Evolutionary conservation across 2,113 vertebrate species (phyloP), one percentile per base, ranked within the genome.

Genomic region (Herpetotheres cachinnans): DNA sequence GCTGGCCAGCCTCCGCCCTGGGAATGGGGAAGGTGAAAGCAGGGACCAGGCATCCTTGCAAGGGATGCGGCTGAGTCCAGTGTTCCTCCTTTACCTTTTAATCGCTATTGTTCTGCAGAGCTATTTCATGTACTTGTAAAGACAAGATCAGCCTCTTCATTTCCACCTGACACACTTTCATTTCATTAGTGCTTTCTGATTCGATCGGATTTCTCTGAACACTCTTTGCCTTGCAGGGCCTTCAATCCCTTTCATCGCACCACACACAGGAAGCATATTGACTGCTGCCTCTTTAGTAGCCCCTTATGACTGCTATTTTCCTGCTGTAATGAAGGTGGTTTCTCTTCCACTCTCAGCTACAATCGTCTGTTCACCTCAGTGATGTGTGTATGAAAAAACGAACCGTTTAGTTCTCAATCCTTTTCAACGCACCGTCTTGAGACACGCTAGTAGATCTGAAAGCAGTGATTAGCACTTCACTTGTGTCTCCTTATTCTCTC

Each of bases 401-500:
- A 87, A 73, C 74, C 4, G 1, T 73, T 96, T 94, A 97, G 42
- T 79, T 93, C 86, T 91, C 87, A 94, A 97, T 93, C 74, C 86
- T 73, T 90, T 95, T 77, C 83, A 90, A 52, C 5, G 14, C 2
- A 0, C 50, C 47, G 81, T 95, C 96, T 87, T 82, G 95, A 96
- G 94, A 91, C 0, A 0, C 47, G 91, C 89, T n/a, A 46, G 93
- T 66, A 95, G 93, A 92, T 90, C 86, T 95, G 83, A 65, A 95
- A 91, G 83, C 4, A 82, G 83, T 52, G 89, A 97, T 95, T 90
- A 96, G 90, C 86, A 73, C 89, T 95, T 95, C 93, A 96, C 93
- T 91, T 86, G 74, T 80, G 73, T 42, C 91, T 95, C 89, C 82
- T 95, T 71, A 34, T 55, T 83, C 80, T 77, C 38, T 42, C 44